Conservation (phyloP, 2,888 invertebrate genomes). For the Onchidella celtica region DNA sequence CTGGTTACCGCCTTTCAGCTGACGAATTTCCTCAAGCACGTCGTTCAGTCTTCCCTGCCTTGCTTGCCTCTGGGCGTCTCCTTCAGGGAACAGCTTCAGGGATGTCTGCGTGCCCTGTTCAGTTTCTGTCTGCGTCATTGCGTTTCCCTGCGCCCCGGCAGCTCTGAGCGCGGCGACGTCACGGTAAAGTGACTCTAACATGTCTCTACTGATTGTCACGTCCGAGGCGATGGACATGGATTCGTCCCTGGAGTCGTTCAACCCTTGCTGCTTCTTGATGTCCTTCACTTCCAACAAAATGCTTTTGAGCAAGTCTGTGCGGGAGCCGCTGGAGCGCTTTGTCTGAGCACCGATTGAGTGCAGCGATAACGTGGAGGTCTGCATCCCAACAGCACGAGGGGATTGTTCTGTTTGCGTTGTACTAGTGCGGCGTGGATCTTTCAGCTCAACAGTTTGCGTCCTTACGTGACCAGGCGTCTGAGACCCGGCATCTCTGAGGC, state of each 20-base stretch:
- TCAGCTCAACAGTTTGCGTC: constrained; percentile 64
- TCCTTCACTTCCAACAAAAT: constrained; percentile 73
- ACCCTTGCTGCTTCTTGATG: constrained; percentile 68
- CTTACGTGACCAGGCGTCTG: constrained; percentile 73
- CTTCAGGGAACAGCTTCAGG: constrained; percentile 67
- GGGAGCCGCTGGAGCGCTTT: constrained; percentile 62
- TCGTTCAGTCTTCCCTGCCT: constrained; percentile 66
- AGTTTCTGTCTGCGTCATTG: constrained; percentile 66
- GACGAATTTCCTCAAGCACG: constrained; percentile 67
- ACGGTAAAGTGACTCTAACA: constrained; percentile 62
- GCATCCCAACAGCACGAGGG: constrained; percentile 54
- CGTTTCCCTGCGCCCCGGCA: constrained; percentile 64
- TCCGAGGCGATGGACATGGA: constrained; percentile 64
- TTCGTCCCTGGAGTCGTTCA: constrained; percentile 61
- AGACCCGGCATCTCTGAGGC: constrained; percentile 64
- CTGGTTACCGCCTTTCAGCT: constrained; percentile 62
- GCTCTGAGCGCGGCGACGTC: constrained; percentile 66
- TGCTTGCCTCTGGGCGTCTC: constrained; percentile 62
- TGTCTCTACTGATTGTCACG: constrained; percentile 65
- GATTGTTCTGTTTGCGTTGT: constrained; percentile 63
- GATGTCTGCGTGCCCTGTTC: constrained; percentile 73
- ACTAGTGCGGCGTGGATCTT: constrained; percentile 57
- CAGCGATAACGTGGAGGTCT: constrained; percentile 66
- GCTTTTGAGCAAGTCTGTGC: constrained; percentile 65
- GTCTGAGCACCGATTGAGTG: constrained; percentile 72